A percentile compares a stretch with the other conserved stretches of the same genome.
These are phyloP conservation scores for Dorcus parallelipipedus DNA, from an alignment of 2,888 invertebrate genomes.

Conservation along the genomic window DNA sequence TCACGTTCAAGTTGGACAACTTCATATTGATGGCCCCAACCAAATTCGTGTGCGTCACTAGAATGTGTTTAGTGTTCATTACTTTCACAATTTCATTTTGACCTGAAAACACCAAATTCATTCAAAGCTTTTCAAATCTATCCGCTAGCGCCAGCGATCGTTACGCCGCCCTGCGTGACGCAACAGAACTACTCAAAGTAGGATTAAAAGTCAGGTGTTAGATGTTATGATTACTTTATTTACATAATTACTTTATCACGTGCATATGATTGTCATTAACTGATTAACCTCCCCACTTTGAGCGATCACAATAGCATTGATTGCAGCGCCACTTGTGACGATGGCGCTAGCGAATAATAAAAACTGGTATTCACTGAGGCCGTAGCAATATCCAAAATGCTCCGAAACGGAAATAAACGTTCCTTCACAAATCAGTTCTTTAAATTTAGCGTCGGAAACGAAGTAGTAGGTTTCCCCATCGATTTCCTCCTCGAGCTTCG, in stretches of 20 bases:
- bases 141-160: too few species aligned
- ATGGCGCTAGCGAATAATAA: neutral
- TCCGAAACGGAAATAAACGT: conserved; percentile 47
- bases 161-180: too few species aligned
- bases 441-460: conserved; percentile 40
- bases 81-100: conserved; percentile 39
- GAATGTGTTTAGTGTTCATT: conserved; percentile 35
- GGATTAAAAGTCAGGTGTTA: too few species aligned
- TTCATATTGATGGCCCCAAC: conserved; percentile 43
- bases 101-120: conserved; percentile 31
- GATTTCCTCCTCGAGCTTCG: conserved; percentile 30
- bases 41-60: conserved; percentile 46
- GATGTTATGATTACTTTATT: too few species aligned
- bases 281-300: too few species aligned
- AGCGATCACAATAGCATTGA: too few species aligned
- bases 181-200: too few species aligned
- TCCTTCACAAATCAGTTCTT: conserved; percentile 43
- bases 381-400: conserved; percentile 45
- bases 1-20: conserved; percentile 41
- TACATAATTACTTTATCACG: too few species aligned
- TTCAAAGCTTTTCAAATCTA: neutral
- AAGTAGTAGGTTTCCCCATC: conserved; percentile 42
- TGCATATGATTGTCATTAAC: too few species aligned
- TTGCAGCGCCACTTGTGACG: too few species aligned
- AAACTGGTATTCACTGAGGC: conserved; percentile 41